These are phyloP conservation scores for Myotis lucifugus DNA, from an alignment of 2,113 vertebrate species.

Conservation along the genomic window DNA sequence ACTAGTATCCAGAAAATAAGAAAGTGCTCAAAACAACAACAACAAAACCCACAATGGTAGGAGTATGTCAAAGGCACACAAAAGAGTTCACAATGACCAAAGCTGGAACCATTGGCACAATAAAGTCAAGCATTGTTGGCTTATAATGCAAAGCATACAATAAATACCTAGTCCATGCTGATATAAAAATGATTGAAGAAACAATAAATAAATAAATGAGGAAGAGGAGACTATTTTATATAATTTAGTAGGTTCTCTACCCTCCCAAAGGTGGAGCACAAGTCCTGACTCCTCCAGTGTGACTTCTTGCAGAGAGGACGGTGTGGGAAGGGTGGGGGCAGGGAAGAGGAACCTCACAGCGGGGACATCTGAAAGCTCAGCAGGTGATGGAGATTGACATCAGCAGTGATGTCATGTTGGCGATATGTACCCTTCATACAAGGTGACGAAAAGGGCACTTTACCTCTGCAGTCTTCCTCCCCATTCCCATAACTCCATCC, in stretches of 20 bases:
- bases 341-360: too few relatives aligned
- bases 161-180: background rate
- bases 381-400: background rate
- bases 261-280: background rate
- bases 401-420: background rate
- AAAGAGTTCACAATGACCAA: background rate
- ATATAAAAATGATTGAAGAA: background rate
- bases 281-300: background rate
- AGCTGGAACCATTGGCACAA: background rate
- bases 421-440: accelerated
- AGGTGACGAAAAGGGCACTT: background rate
- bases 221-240: background rate
- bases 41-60: background rate
- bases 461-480: background rate
- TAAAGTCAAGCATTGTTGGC: background rate
- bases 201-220: background rate
- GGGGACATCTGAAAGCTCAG: background rate
- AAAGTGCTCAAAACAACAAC: background rate
- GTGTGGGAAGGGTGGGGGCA: background rate
- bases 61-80: too few relatives aligned
- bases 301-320: background rate
- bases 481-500: background rate
- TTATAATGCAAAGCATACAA: background rate
- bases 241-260: background rate
- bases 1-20: background rate